phyloP scores from a whole-genome alignment of 2,113 vertebrate species.

The Cololabis saira region DNA sequence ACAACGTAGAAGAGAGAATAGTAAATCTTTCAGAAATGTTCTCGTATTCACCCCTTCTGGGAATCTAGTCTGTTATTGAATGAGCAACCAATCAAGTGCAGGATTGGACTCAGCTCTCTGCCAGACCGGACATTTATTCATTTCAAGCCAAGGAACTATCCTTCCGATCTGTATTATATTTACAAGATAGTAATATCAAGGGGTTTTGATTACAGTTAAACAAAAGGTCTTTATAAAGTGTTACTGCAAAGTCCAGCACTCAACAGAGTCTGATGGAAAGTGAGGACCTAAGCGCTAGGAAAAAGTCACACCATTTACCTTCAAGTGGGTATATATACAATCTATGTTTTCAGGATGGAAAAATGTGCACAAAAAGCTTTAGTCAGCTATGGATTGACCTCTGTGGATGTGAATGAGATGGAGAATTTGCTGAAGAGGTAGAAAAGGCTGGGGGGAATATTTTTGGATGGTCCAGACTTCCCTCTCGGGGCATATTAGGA shows the following conservation, averaged over 20 bases:
- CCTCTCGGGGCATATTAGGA: slow-evolving; percentile 44
- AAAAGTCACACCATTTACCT: slow-evolving; percentile 67
- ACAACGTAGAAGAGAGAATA: background rate
- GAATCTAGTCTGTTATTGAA: slow-evolving; percentile 23
- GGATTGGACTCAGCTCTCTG: slow-evolving; percentile 39
- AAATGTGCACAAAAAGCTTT: slow-evolving; percentile 75
- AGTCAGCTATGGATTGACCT: slow-evolving; percentile 63
- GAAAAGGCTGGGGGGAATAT: background rate
- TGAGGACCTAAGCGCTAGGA: slow-evolving; percentile 57
- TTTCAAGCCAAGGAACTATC: slow-evolving; percentile 52
- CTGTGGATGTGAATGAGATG: slow-evolving; percentile 55
- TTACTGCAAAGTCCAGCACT: slow-evolving; percentile 37
- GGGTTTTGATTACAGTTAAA: too few species aligned
- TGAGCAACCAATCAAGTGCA: slow-evolving; percentile 40
- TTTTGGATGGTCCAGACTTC: slow-evolving; percentile 52
- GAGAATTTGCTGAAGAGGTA: slow-evolving; percentile 40
- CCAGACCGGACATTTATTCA: slow-evolving; percentile 56
- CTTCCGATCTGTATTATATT: slow-evolving; percentile 62
- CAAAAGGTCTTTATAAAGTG: slow-evolving; percentile 73
- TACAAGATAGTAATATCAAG: background rate
- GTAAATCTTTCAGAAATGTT: background rate
- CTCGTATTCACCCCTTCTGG: too few species aligned
- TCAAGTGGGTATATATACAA: slow-evolving; percentile 75
- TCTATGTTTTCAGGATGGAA: slow-evolving; percentile 74
- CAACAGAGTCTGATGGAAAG: slow-evolving; percentile 56